These are phyloP conservation scores for Brachirus orientalis DNA, from an alignment of 2,113 vertebrate genomes.

Conservation along the genomic window DNA sequence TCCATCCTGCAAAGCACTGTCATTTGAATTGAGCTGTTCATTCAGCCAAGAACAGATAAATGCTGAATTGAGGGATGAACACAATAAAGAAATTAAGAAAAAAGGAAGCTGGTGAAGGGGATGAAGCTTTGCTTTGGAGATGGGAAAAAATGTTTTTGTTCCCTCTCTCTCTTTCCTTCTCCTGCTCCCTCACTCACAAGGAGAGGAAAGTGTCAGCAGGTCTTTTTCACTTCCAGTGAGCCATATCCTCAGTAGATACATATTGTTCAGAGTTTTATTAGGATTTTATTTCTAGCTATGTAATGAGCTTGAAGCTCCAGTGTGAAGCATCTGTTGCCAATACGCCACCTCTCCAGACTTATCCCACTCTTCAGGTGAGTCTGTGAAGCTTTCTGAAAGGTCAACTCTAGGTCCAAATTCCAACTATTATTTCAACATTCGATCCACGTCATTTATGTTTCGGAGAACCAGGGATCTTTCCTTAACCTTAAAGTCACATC, in stretches of 20 bases:
- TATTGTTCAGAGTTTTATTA: constrained; percentile 11
- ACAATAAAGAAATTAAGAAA: constrained; percentile 65
- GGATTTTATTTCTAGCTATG: no score
- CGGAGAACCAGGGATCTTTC: no score
- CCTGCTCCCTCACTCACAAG: constrained; percentile 12
- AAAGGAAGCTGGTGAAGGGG: constrained; percentile 12
- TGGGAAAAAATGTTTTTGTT: constrained; percentile 52
- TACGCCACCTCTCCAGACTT: no score
- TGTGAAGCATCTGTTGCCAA: no score
- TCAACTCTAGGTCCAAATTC: no score
- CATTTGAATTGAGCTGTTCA: constrained; percentile 74
- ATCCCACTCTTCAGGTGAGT: no score
- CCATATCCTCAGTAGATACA: constrained; percentile 20
- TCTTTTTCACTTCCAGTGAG: constrained; percentile 24
- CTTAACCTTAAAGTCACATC: no score
- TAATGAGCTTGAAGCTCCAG: no score
- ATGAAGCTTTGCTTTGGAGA: constrained; percentile 44
- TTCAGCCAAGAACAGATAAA: constrained; percentile 75
- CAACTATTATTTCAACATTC: no score
- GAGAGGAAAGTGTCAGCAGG: constrained; percentile 27
- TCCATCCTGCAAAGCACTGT: constrained; percentile 61
- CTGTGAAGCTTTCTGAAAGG: no score
- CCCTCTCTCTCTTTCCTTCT: constrained; percentile 8
- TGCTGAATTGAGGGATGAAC: constrained; percentile 55
- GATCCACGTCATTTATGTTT: no score